Percentiles rank a stretch among this genome's conserved stretches.
These are phyloP conservation scores for Labeo rohita DNA, from an alignment of 2,113 vertebrate genomes.

Conservation along the genomic window DNA sequence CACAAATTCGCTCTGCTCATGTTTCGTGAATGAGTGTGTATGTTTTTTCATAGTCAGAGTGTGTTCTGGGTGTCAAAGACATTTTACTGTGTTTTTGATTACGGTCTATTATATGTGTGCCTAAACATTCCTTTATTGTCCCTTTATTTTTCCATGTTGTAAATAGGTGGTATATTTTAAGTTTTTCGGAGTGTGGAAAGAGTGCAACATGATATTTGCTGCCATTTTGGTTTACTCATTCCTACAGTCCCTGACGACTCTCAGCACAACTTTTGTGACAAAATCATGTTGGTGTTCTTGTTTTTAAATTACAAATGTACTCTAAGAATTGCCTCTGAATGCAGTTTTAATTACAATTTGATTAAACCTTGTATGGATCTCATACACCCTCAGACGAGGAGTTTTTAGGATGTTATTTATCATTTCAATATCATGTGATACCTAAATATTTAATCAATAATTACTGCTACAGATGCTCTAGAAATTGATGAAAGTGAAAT, in stretches of 20 bases:
- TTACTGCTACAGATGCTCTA: neutral
- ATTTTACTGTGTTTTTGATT: conserved; percentile 80
- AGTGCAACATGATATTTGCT: conserved; percentile 6
- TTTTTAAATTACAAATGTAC: conserved; percentile 23
- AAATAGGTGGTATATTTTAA: conserved; percentile 90
- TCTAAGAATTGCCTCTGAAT: neutral
- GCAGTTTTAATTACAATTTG: neutral
- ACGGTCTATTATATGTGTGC: conserved; percentile 83
- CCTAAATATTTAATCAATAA: neutral
- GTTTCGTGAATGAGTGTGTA: neutral
- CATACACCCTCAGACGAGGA: neutral
- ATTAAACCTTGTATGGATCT: neutral
- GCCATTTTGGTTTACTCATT: neutral
- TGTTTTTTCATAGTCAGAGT: conserved; percentile 59
- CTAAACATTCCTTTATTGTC: conserved; percentile 80
- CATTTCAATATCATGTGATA: neutral
- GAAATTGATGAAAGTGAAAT: neutral
- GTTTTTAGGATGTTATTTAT: conserved; percentile 4
- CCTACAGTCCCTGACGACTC: neutral
- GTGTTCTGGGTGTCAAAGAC: conserved; percentile 90
- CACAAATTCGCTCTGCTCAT: neutral
- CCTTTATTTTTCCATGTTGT: conserved; percentile 81
- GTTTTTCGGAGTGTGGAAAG: conserved; percentile 3
- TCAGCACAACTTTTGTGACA: conserved; percentile 11
- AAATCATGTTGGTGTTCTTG: conserved; percentile 17